Evolutionary conservation across 2,888 invertebrate genomes (phyloP), one percentile per base, ranked within the genome.

Genomic region (Tetheella fluctuosa): DNA sequence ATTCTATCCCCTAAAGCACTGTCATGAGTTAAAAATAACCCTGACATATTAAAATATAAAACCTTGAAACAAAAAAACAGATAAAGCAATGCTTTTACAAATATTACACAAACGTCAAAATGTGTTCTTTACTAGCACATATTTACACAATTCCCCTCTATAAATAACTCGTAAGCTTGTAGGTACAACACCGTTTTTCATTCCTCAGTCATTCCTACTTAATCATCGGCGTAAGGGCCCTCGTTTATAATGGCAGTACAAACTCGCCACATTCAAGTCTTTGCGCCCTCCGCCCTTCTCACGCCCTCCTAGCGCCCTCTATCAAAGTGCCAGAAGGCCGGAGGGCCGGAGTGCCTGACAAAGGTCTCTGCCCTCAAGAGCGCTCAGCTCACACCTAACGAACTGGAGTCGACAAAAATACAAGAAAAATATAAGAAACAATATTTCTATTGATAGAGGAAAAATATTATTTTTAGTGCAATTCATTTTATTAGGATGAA

Each of bases 261-360:
- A 61, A 61, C 62, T 63, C 64, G 66, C 61, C 64, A 64, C 61
- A 61, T 61, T 58, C 56, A 60, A 54, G 30, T 20, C 48, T 48
- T 20, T 15, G 10, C 48, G 48, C 48, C 20, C 48, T 17, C 48
- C 17, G 42, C 42, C 42, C 42, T 58, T 10, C 30, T 30, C 30
- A 10, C 30, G 30, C 30, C 30, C 30, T 30, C 25, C 54, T 30
- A 30, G 25, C 12, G 30, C 30, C 25, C 54, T 23, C 61, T 64
- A 59, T 17, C 58, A 58, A 23, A 30, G 59, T 39, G 37, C 48
- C 39, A 55, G 53, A 52, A 61, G 48, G 58, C 52, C 64, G 53
- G 7, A 28, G 20, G 34, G 37, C 17, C 58, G 23, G 20, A 52
- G 30, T 52, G 52, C 23, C 52, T 42, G 57, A 65, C 65, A 65